Evolutionary conservation across 2,113 vertebrate species (phyloP).

Genomic region (Alethe castanea): DNA sequence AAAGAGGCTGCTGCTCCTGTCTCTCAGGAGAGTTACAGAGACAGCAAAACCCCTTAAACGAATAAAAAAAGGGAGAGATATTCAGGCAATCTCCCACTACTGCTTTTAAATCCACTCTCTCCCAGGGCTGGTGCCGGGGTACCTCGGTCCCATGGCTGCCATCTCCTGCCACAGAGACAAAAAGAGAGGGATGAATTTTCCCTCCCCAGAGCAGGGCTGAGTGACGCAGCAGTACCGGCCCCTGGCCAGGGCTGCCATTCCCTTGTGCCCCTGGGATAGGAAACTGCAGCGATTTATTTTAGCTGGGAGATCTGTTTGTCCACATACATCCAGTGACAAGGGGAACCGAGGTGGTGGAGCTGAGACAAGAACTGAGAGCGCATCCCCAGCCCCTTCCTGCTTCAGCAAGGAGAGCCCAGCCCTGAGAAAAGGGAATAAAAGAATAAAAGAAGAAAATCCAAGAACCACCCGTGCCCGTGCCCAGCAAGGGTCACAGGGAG

Average conservation of each 20-base stretch:
- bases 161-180: neutral
- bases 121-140: rapidly evolving
- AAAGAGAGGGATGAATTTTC: neutral
- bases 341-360: neutral
- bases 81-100: neutral
- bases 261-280: neutral
- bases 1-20: conserved; percentile 48
- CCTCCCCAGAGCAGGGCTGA: neutral
- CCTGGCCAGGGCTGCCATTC: rapidly evolving
- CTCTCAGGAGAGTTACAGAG: conserved; percentile 44
- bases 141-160: neutral
- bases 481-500: neutral
- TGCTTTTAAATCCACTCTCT: neutral
- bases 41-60: conserved; percentile 55
- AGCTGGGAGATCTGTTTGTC: neutral
- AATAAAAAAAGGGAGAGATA: conserved; percentile 24
- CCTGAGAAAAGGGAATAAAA: neutral
- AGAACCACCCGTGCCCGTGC: rapidly evolving
- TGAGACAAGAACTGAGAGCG: neutral
- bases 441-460: neutral
- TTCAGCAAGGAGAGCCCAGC: neutral
- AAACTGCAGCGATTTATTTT: neutral
- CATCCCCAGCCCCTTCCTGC: neutral
- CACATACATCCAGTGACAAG: neutral
- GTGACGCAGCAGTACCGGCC: rapidly evolving